These are phyloP conservation scores for Spondyliosoma cantharus DNA, from an alignment of 2,797 vertebrate genomes.

Conservation along the genomic window DNA sequence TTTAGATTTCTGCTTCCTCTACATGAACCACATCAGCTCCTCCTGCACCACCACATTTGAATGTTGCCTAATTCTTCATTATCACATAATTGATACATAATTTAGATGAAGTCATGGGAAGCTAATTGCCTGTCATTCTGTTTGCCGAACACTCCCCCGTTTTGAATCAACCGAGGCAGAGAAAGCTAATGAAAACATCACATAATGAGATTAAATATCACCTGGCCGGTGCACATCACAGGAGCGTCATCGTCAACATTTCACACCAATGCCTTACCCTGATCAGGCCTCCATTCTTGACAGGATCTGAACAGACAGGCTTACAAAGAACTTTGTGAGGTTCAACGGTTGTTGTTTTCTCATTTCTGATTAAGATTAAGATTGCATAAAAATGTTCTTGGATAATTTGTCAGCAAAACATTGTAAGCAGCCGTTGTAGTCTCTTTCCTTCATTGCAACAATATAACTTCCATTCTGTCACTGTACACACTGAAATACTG, in stretches of 20 bases:
- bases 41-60: conserved; percentile 41
- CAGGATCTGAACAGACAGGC: neutral
- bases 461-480: too few relatives aligned
- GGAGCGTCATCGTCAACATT: conserved; percentile 25
- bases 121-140: conserved; percentile 76
- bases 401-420: too few relatives aligned
- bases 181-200: conserved; percentile 59
- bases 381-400: too few relatives aligned
- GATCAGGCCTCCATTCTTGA: conserved; percentile 7
- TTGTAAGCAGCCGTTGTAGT: too few relatives aligned
- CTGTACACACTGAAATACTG: too few relatives aligned
- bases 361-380: neutral
- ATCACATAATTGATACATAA: conserved; percentile 75
- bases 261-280: neutral
- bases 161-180: conserved; percentile 57
- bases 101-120: conserved; percentile 69
- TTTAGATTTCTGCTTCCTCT: conserved; percentile 19
- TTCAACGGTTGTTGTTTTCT: neutral
- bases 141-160: conserved; percentile 65
- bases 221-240: conserved; percentile 34
- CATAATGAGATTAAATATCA: conserved; percentile 49
- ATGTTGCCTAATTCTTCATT: conserved; percentile 70
- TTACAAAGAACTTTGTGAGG: neutral
- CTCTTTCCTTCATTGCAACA: too few relatives aligned
- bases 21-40: conserved; percentile 35